Evolutionary conservation across 2,797 vertebrate species (phyloP), one percentile per base, ranked within the genome.

Genomic region (Serranus cabrilla): DNA sequence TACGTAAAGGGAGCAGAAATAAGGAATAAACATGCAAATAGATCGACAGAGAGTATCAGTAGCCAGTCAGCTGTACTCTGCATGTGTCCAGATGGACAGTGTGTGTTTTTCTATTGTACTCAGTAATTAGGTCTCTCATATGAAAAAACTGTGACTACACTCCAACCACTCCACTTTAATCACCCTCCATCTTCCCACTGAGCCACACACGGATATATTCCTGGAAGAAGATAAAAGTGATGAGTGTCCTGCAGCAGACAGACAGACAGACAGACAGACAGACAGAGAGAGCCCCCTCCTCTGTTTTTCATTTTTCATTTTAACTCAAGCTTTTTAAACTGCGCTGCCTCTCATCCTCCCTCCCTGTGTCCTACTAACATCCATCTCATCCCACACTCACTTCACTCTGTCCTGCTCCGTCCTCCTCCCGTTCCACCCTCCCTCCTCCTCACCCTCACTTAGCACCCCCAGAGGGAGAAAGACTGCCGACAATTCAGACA

Each of bases 381-480:
- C 66, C 39, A 37, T 62, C 73, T 76, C 71, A 63, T 59, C 56
- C 49, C 3, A n/a, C 69, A 72, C 60, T 80, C 75, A 43, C 40
- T 69, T 80, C 20, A 27, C 27, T 27, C 27, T 27, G 43, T 79
- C 59, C 27, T 59, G 47, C 63, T 56, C 56, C 34, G 14, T 52
- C 63, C 66, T 80, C 47, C 60, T 66, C 64, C 57, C 27, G 2
- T n/a, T 7, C 17, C 49, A 7, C 66, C 62, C 68, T 64, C 51
- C 67, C 34, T 20, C 52, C 58, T 61, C 54, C 39, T 85, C 85
- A 93, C 92, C 89, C 64, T 80, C 88, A 21, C 78, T 67, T 83
- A 54, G 66, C 82, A 80, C 79, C 91, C 91, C 90, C 91, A 69
- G 52, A 73, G 92, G 92, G 92, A 92, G 46, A 50, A 71, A 78